These are phyloP conservation scores for Phrynocephalus vlangalii DNA, from an alignment of 2,797 vertebrate genomes.

Conservation along the genomic window DNA sequence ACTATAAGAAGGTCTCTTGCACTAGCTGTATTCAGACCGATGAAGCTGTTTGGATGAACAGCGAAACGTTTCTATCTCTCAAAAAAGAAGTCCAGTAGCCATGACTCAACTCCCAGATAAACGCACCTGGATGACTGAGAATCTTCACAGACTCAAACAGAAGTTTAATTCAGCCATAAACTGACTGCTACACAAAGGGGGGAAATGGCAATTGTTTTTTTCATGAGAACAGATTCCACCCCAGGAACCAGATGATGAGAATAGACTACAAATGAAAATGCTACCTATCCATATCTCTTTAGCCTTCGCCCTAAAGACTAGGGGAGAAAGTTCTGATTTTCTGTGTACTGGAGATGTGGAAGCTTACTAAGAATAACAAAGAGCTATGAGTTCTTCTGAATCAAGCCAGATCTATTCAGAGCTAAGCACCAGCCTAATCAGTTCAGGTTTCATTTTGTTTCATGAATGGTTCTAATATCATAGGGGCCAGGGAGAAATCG, in stretches of 20 bases:
- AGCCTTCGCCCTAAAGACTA: fast-evolving
- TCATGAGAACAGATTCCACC: not conserved
- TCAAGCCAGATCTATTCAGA: not conserved
- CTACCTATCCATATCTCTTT: fast-evolving
- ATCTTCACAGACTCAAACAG: not conserved
- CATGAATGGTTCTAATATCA: not conserved
- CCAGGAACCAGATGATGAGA: constrained; percentile 2
- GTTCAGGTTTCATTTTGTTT: constrained; percentile 1
- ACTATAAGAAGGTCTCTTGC: too few relatives aligned
- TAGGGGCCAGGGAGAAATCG: too few relatives aligned
- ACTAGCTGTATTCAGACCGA: too few relatives aligned
- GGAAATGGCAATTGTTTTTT: constrained; percentile 18
- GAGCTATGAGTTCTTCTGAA: not conserved
- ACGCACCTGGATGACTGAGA: too few relatives aligned
- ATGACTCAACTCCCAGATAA: too few relatives aligned
- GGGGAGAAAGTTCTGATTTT: not conserved
- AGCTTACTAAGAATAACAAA: not conserved
- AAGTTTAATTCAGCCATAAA: not conserved
- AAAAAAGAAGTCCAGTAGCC: too few relatives aligned
- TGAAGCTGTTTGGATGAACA: too few relatives aligned
- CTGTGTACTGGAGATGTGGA: not conserved
- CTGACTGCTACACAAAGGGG: not conserved
- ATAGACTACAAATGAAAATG: not conserved
- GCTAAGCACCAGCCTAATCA: not conserved
- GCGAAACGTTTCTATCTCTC: too few relatives aligned